Conservation (phyloP, 2,113 vertebrate species). For the Campylomormyrus tamandua region DNA sequence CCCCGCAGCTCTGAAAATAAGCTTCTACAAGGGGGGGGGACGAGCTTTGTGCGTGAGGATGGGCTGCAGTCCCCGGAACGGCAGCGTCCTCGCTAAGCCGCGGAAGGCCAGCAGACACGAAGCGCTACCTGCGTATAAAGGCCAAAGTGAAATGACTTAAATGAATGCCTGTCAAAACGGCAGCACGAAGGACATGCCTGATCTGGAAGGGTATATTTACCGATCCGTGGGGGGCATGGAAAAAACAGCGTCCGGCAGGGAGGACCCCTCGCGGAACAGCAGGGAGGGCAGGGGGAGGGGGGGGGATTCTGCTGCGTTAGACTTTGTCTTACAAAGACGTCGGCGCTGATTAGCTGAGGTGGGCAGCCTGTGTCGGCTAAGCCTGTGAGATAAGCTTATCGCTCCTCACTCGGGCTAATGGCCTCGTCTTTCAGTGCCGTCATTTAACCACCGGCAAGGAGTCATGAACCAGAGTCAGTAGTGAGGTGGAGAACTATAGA, state of each 20-base stretch:
- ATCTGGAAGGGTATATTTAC: not conserved
- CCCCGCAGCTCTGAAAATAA: not conserved
- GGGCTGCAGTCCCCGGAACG: not conserved
- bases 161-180: not conserved
- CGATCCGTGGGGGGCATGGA: not conserved
- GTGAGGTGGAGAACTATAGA: not conserved
- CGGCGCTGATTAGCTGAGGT: not conserved
- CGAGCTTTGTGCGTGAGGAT: not conserved
- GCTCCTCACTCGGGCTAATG: not conserved
- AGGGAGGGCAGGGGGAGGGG: too few relatives aligned
- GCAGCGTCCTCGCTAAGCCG: not conserved
- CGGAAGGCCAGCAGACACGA: not conserved
- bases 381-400: not conserved
- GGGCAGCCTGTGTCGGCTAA: not conserved
- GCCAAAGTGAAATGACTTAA: not conserved
- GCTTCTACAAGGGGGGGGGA: not conserved
- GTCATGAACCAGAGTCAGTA: not conserved
- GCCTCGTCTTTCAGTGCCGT: not conserved
- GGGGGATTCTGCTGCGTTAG: not conserved
- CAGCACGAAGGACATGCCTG: too few relatives aligned
- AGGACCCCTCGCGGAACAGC: not conserved
- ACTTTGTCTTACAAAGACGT: not conserved
- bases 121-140: not conserved
- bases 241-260: not conserved
- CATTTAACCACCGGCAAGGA: not conserved